phyloP scores from a whole-genome alignment of 2,797 vertebrate genomes.

The Poecilia wingei region DNA sequence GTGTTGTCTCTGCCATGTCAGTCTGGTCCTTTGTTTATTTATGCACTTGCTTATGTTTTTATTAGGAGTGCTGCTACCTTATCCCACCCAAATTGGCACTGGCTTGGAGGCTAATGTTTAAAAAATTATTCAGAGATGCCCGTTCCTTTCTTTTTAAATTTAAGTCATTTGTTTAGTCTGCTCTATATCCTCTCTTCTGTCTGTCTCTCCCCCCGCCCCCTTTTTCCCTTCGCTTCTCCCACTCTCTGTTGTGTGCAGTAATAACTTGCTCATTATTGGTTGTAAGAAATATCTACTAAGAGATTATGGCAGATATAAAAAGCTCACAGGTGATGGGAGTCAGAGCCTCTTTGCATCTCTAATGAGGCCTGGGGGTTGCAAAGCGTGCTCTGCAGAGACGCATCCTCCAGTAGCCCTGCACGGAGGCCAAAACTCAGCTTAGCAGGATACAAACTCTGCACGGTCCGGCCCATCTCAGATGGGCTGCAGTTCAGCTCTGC shows the following conservation, averaged over 20 bases:
- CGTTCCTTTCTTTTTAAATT: slow-evolving; percentile 32
- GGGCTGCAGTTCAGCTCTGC: slow-evolving; percentile 44
- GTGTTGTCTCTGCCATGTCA: slow-evolving; percentile 75
- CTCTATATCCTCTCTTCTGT: slow-evolving; percentile 19
- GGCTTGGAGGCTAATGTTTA: neutral
- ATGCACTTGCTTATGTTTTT: slow-evolving; percentile 80
- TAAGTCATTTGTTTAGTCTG: slow-evolving; percentile 15
- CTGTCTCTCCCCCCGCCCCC: neutral
- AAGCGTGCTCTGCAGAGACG: slow-evolving; percentile 60
- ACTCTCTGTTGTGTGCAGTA: slow-evolving; percentile 72
- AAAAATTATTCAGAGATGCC: neutral
- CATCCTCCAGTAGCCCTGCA: slow-evolving; percentile 50
- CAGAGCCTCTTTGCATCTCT: slow-evolving; percentile 74
- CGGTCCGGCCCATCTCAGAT: slow-evolving; percentile 31
- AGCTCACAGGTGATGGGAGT: slow-evolving; percentile 78
- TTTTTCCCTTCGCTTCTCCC: slow-evolving; percentile 24
- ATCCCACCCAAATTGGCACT: slow-evolving; percentile 31
- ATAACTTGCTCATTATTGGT: slow-evolving; percentile 81
- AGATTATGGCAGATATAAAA: slow-evolving; percentile 82
- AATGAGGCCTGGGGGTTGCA: slow-evolving; percentile 76
- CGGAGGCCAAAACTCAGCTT: slow-evolving; percentile 55
- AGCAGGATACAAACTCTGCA: slow-evolving; percentile 35
- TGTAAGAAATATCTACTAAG: slow-evolving; percentile 80
- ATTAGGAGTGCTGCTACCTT: slow-evolving; percentile 57
- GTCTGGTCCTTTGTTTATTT: slow-evolving; percentile 76